phyloP scores from a whole-genome alignment of 2,888 invertebrate species.

The Tachina grossa region DNA sequence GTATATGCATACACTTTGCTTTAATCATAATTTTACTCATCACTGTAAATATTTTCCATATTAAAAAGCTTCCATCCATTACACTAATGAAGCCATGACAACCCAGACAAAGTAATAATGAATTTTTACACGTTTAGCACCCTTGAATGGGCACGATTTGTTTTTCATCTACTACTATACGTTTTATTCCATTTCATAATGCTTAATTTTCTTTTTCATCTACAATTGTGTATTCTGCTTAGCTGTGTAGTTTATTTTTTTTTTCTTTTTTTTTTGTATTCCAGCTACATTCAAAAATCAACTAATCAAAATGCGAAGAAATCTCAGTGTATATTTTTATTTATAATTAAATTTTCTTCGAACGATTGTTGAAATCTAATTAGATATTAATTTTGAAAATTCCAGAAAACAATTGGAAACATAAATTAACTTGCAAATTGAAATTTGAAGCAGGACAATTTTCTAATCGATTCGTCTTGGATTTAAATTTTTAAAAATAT shows the following conservation, averaged over 20 bases:
- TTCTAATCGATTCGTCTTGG: no score
- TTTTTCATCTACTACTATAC: neutral
- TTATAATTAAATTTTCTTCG: slow-evolving; percentile 44
- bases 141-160: slow-evolving; percentile 42
- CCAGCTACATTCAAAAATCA: slow-evolving; percentile 17
- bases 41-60: slow-evolving; percentile 33
- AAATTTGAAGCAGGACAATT: neutral
- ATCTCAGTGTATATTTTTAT: slow-evolving; percentile 44
- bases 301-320: slow-evolving; percentile 37
- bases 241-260: neutral
- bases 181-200: neutral
- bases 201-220: slow-evolving; percentile 28
- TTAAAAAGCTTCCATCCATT: slow-evolving; percentile 22
- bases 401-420: no score
- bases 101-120: slow-evolving; percentile 55
- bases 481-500: no score
- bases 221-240: neutral
- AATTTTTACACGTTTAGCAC: slow-evolving; percentile 56
- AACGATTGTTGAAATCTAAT: slow-evolving; percentile 46
- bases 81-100: slow-evolving; percentile 55
- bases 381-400: neutral
- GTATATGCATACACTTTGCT: neutral
- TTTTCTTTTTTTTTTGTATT: neutral
- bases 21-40: neutral
- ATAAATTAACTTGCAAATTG: neutral